A percentile compares a stretch with the other conserved stretches of the same genome.
These are phyloP conservation scores for Seriola dumerili DNA, from an alignment of 2,113 vertebrate species.

Conservation along the genomic window DNA sequence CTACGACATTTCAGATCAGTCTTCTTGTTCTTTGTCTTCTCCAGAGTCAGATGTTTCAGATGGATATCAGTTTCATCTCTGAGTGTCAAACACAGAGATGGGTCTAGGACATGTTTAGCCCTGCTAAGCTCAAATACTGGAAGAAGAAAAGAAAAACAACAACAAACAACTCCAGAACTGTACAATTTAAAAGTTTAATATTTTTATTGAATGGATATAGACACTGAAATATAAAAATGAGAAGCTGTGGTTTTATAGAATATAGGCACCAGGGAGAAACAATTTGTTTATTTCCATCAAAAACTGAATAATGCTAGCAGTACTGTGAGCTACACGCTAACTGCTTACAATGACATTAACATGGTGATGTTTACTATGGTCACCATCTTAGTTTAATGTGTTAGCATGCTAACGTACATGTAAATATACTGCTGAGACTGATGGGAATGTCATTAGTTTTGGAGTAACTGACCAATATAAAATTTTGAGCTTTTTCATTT, in stretches of 20 bases:
- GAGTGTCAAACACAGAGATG: background rate
- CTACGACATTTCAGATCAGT: background rate
- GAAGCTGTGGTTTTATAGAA: too few species aligned
- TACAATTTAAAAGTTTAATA: too few species aligned
- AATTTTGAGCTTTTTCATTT: too few species aligned
- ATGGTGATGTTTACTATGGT: background rate
- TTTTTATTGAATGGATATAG: too few species aligned
- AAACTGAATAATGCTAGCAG: background rate
- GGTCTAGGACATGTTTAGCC: background rate
- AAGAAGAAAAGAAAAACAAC: background rate
- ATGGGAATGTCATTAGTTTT: background rate
- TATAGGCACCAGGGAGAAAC: too few species aligned
- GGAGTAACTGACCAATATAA: too few species aligned
- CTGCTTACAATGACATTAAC: background rate
- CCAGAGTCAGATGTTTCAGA: slow-evolving; percentile 5
- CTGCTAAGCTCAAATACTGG: background rate
- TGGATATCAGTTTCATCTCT: background rate
- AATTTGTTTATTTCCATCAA: too few species aligned
- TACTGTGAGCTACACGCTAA: background rate
- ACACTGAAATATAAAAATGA: too few species aligned
- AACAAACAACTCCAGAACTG: too few species aligned
- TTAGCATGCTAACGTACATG: background rate
- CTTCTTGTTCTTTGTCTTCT: slow-evolving; percentile 15
- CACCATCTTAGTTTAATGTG: background rate
- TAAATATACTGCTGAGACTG: background rate